Evolutionary conservation across 2,113 vertebrate genomes (phyloP), one percentile per base, ranked within the genome.

Genomic region (Craseonycteris thonglongyai): DNA sequence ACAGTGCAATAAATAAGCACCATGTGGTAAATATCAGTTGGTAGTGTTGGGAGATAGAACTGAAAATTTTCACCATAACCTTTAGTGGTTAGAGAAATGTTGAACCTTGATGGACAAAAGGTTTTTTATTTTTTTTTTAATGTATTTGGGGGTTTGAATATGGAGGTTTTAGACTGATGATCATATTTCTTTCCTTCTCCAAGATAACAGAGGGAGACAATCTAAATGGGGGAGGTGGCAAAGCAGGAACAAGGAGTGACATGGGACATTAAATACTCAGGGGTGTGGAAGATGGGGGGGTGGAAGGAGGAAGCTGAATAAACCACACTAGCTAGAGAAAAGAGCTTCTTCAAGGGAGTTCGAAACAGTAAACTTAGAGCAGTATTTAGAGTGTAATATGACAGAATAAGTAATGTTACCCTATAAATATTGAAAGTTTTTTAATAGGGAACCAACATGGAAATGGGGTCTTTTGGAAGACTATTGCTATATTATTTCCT

Each of bases 151-250:
- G 38, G 6, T 56, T 84, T 93, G 30, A 21, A 13, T 68, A 88
- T 10, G 71, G 18, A 61, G 11, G n/a, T 63, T 87, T 94, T 93
- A 81, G 40, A 74, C 30, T 82, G 54, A 79, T 69, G 87, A 71
- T 35, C 72, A 69, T 65, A 45, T 47, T 91, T 14, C n/a, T 71
- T 58, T 66, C 18, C 56, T 82, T 61, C 26, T 45, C 56, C 21
- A 94, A 78, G 63, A 28, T 85, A 88, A 96, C 51, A 88, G n/a
- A 87, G 66, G 58, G 45, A 93, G 45, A 38, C n/a, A 45, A 85
- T 84, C 21, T 54, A 85, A 66, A 30, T 63, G 16, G 21, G 26
- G 19, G 1, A 59, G 40, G 26, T 7, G 26, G 33, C 18, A 76
- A 95, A 81, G 47, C 18, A 92, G 47, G 3, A 82, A 81, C 12